A percentile compares a stretch with the other conserved stretches of the same genome.
Evolutionary conservation across 2,113 vertebrate genomes (phyloP).

Genomic region (Manacus vitellinus): DNA sequence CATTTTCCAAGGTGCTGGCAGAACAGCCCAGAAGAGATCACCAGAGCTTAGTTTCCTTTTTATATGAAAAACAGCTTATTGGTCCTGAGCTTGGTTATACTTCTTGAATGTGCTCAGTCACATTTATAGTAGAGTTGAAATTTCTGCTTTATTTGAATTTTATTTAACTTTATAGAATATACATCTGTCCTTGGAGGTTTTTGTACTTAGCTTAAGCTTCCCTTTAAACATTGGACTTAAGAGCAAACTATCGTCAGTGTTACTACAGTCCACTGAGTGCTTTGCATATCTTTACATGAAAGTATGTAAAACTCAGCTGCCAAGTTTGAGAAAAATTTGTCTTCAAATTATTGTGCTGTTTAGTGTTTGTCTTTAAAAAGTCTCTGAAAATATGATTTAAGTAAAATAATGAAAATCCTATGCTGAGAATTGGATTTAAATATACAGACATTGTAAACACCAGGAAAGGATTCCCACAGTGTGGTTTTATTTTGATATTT

Average conservation of each 20-base stretch:
- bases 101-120: neutral
- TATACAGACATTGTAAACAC: neutral
- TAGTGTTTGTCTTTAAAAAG: neutral
- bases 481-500: neutral
- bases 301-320: neutral
- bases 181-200: neutral
- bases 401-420: neutral
- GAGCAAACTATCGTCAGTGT: neutral
- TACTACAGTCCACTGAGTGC: neutral
- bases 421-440: neutral
- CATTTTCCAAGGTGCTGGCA: neutral
- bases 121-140: neutral
- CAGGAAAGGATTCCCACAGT: neutral
- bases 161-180: neutral
- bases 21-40: neutral
- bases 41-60: neutral
- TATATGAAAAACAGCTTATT: neutral
- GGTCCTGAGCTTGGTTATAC: neutral
- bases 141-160: neutral
- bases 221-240: neutral
- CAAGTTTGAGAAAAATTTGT: neutral
- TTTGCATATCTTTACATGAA: neutral
- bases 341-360: neutral
- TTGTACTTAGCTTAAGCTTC: neutral
- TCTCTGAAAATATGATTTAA: neutral